Evolutionary conservation across 2,888 invertebrate genomes (phyloP), one percentile per base, ranked within the genome.

Genomic region (Clostera curtula): DNA sequence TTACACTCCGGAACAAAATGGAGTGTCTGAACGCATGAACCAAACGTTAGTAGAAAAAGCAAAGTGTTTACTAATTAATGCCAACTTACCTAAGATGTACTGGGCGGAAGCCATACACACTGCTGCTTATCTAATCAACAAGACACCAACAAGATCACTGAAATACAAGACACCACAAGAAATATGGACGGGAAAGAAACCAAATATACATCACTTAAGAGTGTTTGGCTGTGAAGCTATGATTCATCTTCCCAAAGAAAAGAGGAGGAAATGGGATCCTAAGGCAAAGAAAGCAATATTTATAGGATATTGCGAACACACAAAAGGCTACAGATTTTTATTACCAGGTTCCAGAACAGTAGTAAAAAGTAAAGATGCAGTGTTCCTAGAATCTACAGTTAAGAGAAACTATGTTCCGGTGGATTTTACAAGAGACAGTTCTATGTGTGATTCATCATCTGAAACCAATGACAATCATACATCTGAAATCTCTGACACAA

Each of bases 1-100:
- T 1, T 41, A 42, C 10, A 34, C 38, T 4, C 39, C 36, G 0
- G 28, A 46, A 21, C 36, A 34, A 21, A 15, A 15, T 15, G 4
- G 15, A 15, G 6, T 6, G 15, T 15, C 6, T 15, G 15, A 15
- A 6, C 4, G 15, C 6, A 5, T 5, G 15, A 4, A 15, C 6
- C 4, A 15, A 5, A 15, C 6, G 4, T 15, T 15, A 15, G 6
- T 15, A 15, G 15, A 15, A 15, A 15, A 15, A 15, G 15, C 4
- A 6, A 6, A 5, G 6, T 15, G 4, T 15, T 15, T 15, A 15
- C 6, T 15, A 6, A 4, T 15, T 6, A 27, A 17, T 12, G 24
- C 24, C 5, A 24, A 24, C 3, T 15, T 24, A 3, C 12, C 24
- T 5, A 42, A 42, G 24, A 1, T 6, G 0, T 40, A 20, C 5